These are phyloP conservation scores for Melinaea marsaeus DNA, from an alignment of 2,888 invertebrate species.

Conservation along the genomic window DNA sequence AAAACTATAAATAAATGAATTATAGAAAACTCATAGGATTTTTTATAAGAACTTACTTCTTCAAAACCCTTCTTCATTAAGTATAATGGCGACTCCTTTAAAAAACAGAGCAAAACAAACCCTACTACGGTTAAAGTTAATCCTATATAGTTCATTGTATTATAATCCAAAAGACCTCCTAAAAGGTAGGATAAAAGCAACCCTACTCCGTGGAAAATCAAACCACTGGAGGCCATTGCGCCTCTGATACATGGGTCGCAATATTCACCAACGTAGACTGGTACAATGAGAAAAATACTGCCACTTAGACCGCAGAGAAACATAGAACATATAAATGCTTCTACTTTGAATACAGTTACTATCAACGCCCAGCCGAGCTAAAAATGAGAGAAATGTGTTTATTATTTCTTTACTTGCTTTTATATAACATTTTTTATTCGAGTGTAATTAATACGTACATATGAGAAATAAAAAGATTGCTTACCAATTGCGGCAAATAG, in stretches of 20 bases:
- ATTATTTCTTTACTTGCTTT: background rate
- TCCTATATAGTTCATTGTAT: constrained; percentile 47
- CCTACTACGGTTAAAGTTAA: constrained; percentile 41
- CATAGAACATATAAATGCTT: constrained; percentile 46
- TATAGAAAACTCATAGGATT: too few species aligned
- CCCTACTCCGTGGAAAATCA: constrained; percentile 53
- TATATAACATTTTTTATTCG: background rate
- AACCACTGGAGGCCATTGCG: constrained; percentile 47
- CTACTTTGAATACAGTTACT: constrained; percentile 41
- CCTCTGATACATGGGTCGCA: constrained; percentile 60
- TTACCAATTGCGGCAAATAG: constrained; percentile 47
- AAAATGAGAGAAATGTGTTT: background rate
- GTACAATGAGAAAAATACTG: constrained; percentile 43
- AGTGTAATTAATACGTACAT: too few species aligned
- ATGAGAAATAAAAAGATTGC: constrained; percentile 21
- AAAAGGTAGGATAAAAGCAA: constrained; percentile 53
- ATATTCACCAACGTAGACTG: constrained; percentile 56
- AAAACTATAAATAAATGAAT: too few species aligned
- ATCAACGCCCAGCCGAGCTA: constrained; percentile 56
- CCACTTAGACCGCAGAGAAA: constrained; percentile 53
- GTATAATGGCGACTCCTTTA: constrained; percentile 56
- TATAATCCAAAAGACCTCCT: constrained; percentile 51
- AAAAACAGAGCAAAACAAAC: constrained; percentile 35
- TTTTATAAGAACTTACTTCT: background rate
- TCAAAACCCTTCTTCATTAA: constrained; percentile 49